Base-by-base conservation (phyloP, 2,797 vertebrate species). In the Sebastolobus alascanus region DNA sequence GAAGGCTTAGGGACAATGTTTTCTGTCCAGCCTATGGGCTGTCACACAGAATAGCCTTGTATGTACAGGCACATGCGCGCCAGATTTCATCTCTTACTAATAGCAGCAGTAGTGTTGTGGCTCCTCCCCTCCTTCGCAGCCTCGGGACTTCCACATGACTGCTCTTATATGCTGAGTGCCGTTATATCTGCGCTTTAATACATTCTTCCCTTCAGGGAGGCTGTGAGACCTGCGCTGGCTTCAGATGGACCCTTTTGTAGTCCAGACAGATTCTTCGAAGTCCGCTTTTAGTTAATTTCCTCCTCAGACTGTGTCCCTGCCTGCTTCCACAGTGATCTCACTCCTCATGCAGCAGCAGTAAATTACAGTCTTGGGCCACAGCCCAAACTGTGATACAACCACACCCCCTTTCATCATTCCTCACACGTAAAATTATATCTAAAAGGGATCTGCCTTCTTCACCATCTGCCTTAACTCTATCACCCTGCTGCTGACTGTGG, bases 111-210 rank as follows among this genome's bases (percentile, higher is more conserved):
- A 38, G 25, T 78, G 61, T 68, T 73, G 59, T 72, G 67, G 73
- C 89, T 79, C 86, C 89, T 22, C 85, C 87, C 79, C 68, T 72
- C 73, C 59, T 68, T 46, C 58, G 46, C 77, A 71, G 68, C 88
- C 88, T 84, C 77, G 77, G 80, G 90, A 93, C 88, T 79, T 87
- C 76, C 93, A 92, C 94, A 92, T 94, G 93, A 94, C 90, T 84
- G 64, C 87, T 90, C 87, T 94, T 93, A 89, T 56, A 79, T 18
- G 16, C 88, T 75, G 75, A 90, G 85, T 70, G 10, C 87, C 43
- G 65, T 75, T 74, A 16, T 81, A 72, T 90, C 71, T 75, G 80
- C 33, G 4, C 87, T 87, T 84, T 78, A 86, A 80, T 79, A 88
- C 91, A 94, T 92, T 94, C 84, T 87, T 87, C 8, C 40, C 37